These are phyloP conservation scores for Halichondria panicea DNA, from an alignment of 37 sponge, comb jelly and placozoan genomes.

Conservation along the genomic window DNA sequence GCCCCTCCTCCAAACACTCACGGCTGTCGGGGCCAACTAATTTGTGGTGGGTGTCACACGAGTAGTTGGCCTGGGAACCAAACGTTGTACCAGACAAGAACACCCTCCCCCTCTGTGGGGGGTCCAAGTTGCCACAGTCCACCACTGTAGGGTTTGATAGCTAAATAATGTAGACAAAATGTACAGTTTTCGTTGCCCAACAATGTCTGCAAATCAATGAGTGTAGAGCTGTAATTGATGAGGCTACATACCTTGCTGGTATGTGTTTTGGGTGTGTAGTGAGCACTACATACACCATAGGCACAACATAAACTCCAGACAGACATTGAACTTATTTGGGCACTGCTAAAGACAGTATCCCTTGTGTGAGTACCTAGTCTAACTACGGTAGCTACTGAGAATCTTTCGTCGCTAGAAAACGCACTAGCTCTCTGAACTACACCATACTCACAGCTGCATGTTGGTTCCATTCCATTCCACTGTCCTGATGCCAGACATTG, in stretches of 20 bases:
- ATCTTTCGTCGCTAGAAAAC: no score
- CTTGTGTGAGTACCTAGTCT: no score
- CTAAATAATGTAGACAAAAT: background rate
- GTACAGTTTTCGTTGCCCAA: background rate
- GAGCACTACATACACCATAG: no score
- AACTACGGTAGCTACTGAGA: no score
- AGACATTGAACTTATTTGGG: no score
- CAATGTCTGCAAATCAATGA: no score
- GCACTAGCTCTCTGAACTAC: background rate
- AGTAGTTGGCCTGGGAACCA: conserved; percentile 42
- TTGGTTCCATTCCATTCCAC: conserved; percentile 43
- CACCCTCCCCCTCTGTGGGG: conserved; percentile 28
- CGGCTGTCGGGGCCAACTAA: conserved; percentile 23
- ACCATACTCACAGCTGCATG: conserved; percentile 36
- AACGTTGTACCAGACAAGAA: conserved; percentile 11
- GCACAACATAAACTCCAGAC: no score
- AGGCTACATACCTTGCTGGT: no score
- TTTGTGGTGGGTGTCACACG: conserved; percentile 21
- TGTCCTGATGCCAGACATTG: conserved; percentile 34
- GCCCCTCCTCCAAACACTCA: conserved; percentile 30
- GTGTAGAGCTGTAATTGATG: no score
- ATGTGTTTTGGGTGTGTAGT: no score
- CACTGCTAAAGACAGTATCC: no score
- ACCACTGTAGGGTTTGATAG: background rate
- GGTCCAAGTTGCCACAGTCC: conserved; percentile 3